Base-by-base conservation (phyloP, 2,113 vertebrate species). In the Loxodonta africana region DNA sequence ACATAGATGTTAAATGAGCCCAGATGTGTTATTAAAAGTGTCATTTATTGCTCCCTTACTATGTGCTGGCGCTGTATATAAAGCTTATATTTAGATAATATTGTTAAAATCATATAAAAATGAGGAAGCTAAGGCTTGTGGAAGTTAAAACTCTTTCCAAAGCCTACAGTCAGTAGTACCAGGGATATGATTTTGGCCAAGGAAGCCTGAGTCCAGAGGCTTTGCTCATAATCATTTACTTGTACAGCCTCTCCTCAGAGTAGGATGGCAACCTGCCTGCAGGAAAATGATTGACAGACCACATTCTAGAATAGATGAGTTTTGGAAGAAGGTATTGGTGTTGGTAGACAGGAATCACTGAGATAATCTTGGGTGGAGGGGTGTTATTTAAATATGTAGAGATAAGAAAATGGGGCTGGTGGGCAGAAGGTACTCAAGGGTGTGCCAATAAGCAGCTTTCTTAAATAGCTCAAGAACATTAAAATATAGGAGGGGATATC, bases 91-190 rank as follows among this genome's bases (percentile, higher is more conserved):
- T 18, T 63, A 69, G 33, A 30, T 86, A 51, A 23, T 48, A 91
- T 41, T 83, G 30, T 71, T 91, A 63, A 92, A 91, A 67, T 26
- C 53, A 44, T 69, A 25, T 76, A 44, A 94, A 89, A 87, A 63
- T 71, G n/a, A 78, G 83, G 62, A 62, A 44, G 14, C 37, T 48
- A 10, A 67, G 20, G 17, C 44, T 69, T 48, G 46, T 83, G 74
- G 48, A 62, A 21, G 62, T 51, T 60, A 85, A 46, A 12, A 82
- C 67, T 78, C 57, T 69, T 92, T 33, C 74, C 53, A 46, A 63
- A 15, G n/a, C 60, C 83, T 30, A 11, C 48, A n/a, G 46, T 23
- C 46, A 67, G 26, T 46, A 83, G 57, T 48, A 76, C 41, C 62
- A 80, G 74, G 46, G 30, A 57, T 46, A 21, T 23, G 44, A 91